Evolutionary conservation across 2,797 vertebrate species (phyloP), one percentile per base, ranked within the genome.

Genomic region (Intellagama lesueurii): DNA sequence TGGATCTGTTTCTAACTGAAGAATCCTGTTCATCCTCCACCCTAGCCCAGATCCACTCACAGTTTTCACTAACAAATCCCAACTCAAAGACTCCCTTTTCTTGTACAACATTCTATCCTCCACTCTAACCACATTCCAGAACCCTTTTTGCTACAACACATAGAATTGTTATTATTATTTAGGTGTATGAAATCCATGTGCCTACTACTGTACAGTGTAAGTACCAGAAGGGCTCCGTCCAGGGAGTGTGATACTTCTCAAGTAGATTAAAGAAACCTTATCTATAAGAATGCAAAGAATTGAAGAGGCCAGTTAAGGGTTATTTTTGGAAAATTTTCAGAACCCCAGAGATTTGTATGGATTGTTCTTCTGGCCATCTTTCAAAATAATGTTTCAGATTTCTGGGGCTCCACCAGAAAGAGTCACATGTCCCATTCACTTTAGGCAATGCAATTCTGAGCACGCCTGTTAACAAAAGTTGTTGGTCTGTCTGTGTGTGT

Each of bases 291-390:
- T 60, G 35, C 47, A 90, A 91, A 89, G 89, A 83, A 93, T 66
- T 90, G 87, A 60, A 94, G 94, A 94, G 92, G 94, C 95, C 95
- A 83, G 83, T 90, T n/a, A n/a, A n/a, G n/a, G n/a, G n/a, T n/a
- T 95, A 90, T 96, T 95, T 87, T 95, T 95, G 95, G 93, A 95
- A 88, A 81, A 84, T 90, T 93, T 94, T 95, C 93, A 96, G 93
- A 88, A 93, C 94, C 89, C 87, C 77, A 44, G 92, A 78, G 93
- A 94, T 93, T 78, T 83, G 32, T 90, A 89, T 91, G 89, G 90
- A 88, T 93, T 92, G 6, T 16, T 87, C 94, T 94, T 91, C 90
- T 91, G 88, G 91, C 89, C 88, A 17, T 30, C 60, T 91, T 89
- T 87, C 91, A 89, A 93, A 94, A 68, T 66, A 95, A 93, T 94